Conservation (phyloP, 2,797 vertebrate species). For the Champsocephalus gunnari region DNA sequence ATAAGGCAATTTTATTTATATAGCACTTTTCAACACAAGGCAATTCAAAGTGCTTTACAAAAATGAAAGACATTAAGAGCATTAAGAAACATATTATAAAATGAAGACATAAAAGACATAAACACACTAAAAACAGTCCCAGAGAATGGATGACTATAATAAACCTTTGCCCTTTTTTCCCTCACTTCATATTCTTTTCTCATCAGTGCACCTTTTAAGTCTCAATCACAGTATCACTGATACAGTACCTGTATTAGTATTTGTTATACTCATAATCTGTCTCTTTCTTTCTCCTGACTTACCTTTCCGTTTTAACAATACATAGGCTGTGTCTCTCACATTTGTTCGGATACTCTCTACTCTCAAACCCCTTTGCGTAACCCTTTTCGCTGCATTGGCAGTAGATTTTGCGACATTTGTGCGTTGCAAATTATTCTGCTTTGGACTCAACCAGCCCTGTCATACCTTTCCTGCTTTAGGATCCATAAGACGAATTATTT, state of each 20-base stretch:
- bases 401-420: conserved; percentile 2
- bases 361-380: neutral
- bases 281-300: conserved; percentile 8
- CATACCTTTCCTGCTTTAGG: conserved; percentile 12
- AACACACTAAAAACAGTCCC: conserved; percentile 17
- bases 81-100: no score
- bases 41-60: no score
- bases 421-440: conserved; percentile 12
- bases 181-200: conserved; percentile 6
- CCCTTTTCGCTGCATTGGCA: conserved; percentile 6
- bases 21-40: no score
- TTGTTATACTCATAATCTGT: neutral
- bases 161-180: neutral
- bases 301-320: conserved; percentile 12
- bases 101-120: conserved; percentile 20
- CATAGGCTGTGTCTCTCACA: conserved; percentile 37
- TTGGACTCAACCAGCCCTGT: conserved; percentile 16
- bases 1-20: neutral
- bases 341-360: conserved; percentile 21
- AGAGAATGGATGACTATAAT: conserved; percentile 23
- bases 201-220: conserved; percentile 39
- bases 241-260: neutral
- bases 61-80: no score
- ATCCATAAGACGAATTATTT: conserved; percentile 20
- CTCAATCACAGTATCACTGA: conserved; percentile 33